phyloP scores from a whole-genome alignment of 2,888 invertebrate species.

The Portevinia maculata region DNA sequence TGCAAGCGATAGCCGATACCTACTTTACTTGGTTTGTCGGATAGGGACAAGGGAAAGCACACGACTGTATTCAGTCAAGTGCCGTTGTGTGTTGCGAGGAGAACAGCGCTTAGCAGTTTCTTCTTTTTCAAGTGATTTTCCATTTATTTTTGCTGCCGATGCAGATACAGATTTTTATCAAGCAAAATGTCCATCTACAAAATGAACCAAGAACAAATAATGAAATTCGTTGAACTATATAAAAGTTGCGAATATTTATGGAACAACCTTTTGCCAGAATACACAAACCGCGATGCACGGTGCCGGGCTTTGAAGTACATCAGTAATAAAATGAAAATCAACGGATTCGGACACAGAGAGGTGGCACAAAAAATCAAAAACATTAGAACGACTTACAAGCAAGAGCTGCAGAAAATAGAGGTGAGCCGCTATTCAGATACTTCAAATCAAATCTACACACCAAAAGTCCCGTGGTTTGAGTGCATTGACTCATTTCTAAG shows the following conservation, averaged over 20 bases:
- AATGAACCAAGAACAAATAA: background rate
- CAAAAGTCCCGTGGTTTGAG: conserved; percentile 1
- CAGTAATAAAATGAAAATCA: background rate
- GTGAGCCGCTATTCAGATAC: background rate
- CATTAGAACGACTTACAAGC: conserved; percentile 1
- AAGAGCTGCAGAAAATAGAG: background rate
- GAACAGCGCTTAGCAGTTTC: background rate
- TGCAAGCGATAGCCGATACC: too few relatives aligned
- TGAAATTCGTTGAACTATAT: conserved; percentile 1
- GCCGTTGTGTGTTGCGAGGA: background rate
- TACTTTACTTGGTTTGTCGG: background rate
- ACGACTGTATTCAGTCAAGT: conserved; percentile 2
- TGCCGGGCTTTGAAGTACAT: background rate
- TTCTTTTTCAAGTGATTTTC: background rate
- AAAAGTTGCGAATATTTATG: background rate
- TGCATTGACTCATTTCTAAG: background rate
- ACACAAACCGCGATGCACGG: background rate
- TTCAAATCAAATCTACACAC: background rate
- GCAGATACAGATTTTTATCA: background rate
- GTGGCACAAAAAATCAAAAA: conserved; percentile 5
- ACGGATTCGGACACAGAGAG: background rate
- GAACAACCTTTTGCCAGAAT: background rate
- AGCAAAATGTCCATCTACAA: conserved; percentile 1
- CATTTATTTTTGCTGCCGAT: too few relatives aligned
- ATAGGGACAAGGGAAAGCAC: background rate